Percentiles rank a stretch among this genome's conserved stretches.
Conservation (phyloP, 2,888 invertebrate species). For the Amiota mariae region DNA sequence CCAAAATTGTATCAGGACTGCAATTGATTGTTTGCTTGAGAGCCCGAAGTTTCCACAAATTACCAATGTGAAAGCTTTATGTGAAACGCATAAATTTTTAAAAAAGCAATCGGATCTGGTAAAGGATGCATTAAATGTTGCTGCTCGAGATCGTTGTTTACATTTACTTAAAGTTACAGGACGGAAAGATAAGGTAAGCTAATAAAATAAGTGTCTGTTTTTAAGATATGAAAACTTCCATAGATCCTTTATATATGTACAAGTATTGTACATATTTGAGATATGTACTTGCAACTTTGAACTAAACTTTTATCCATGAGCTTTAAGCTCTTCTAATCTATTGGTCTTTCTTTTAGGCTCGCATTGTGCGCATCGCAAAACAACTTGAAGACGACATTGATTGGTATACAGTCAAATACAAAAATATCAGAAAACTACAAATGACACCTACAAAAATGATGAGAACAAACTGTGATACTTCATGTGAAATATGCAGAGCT, state of each 20-base stretch:
- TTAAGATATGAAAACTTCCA: no score
- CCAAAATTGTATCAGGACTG: slow-evolving; percentile 15
- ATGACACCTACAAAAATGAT: slow-evolving; percentile 24
- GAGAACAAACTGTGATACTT: not conserved
- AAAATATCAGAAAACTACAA: slow-evolving; percentile 4
- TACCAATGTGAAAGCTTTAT: not conserved
- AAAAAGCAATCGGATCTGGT: not conserved
- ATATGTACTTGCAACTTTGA: no score
- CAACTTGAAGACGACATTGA: slow-evolving; percentile 35
- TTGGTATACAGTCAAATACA: slow-evolving; percentile 32
- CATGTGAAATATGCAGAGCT: slow-evolving; percentile 12
- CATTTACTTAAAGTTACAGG: slow-evolving; percentile 33
- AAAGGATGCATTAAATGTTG: slow-evolving; percentile 22
- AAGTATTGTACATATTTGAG: no score
- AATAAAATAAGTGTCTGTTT: no score
- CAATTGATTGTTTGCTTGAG: slow-evolving; percentile 29
- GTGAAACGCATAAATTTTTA: not conserved
- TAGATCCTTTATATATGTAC: no score
- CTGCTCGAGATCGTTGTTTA: slow-evolving; percentile 33
- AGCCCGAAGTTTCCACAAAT: slow-evolving; percentile 2
- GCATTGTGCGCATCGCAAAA: slow-evolving; percentile 24
- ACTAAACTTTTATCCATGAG: no score
- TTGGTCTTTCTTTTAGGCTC: slow-evolving; percentile 11
- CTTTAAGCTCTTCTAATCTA: not conserved
- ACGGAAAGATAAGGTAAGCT: slow-evolving; percentile 25